Conservation (phyloP, 92 coral and sea anemone species). For the Montipora capitata region DNA sequence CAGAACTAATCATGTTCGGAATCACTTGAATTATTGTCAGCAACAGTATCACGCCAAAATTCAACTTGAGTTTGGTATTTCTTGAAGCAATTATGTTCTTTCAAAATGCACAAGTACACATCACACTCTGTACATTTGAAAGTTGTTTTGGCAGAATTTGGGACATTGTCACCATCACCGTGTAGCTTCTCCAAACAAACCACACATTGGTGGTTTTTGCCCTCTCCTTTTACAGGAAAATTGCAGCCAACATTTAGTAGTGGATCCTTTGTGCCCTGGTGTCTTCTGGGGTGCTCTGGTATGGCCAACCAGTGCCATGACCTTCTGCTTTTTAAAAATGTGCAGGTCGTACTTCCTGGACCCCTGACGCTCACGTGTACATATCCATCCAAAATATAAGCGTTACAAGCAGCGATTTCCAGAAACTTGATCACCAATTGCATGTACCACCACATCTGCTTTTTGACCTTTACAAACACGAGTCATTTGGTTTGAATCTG, state of each 20-base stretch:
- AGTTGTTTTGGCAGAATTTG: slow-evolving; percentile 40
- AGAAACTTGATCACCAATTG: slow-evolving; percentile 23
- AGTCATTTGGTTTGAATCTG: too few species aligned
- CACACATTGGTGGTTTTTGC: slow-evolving; percentile 60
- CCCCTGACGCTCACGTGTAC: slow-evolving; percentile 19
- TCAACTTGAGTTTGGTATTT: slow-evolving; percentile 61
- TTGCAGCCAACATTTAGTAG: slow-evolving; percentile 47
- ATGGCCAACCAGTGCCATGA: slow-evolving; percentile 32
- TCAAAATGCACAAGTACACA: slow-evolving; percentile 62
- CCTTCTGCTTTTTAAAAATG: slow-evolving; percentile 38
- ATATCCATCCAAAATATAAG: slow-evolving; percentile 34
- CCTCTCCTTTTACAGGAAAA: slow-evolving; percentile 51
- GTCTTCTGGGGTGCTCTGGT: slow-evolving; percentile 36
- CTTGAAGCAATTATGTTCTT: slow-evolving; percentile 52
- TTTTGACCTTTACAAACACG: neutral
- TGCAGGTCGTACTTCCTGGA: slow-evolving; percentile 40
- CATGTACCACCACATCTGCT: slow-evolving; percentile 69
- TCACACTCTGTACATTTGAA: slow-evolving; percentile 48
- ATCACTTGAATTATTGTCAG: neutral
- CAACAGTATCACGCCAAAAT: neutral
- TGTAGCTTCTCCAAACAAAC: slow-evolving; percentile 50
- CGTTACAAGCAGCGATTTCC: slow-evolving; percentile 32
- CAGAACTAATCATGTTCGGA: neutral
- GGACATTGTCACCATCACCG: slow-evolving; percentile 12
- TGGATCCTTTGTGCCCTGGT: slow-evolving; percentile 45